phyloP scores from a whole-genome alignment of 2,113 vertebrate genomes.

The Calidris pygmaea region DNA sequence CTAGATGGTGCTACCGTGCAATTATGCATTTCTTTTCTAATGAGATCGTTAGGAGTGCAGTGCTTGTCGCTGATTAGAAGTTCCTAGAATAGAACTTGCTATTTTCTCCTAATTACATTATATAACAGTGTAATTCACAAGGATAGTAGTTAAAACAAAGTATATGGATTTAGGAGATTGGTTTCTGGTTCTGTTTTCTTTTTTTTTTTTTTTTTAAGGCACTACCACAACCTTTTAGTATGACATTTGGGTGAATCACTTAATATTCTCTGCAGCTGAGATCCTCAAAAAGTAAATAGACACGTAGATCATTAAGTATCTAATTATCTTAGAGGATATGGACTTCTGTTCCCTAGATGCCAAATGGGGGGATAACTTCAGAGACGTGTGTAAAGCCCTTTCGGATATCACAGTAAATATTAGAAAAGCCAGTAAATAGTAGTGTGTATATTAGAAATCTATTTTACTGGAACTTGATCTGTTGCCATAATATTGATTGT shows the following conservation, averaged over 20 bases:
- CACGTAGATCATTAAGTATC: constrained; percentile 69
- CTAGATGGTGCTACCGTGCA: constrained; percentile 24
- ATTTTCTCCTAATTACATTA: constrained; percentile 71
- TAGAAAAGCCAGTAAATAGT: constrained; percentile 42
- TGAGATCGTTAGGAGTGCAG: constrained; percentile 63
- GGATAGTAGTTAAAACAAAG: constrained; percentile 67
- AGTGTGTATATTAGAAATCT: not conserved
- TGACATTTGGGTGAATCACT: constrained; percentile 55
- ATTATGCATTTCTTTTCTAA: constrained; percentile 68
- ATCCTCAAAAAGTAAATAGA: constrained; percentile 67
- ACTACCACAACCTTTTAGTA: constrained; percentile 38
- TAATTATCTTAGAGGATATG: constrained; percentile 70
- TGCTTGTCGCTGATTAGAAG: constrained; percentile 69
- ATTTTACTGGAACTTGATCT: not conserved
- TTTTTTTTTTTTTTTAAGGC: not conserved
- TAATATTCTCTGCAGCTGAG: constrained; percentile 60
- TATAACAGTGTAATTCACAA: constrained; percentile 66
- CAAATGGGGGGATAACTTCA: constrained; percentile 33
- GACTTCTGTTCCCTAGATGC: constrained; percentile 61
- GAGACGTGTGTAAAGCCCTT: constrained; percentile 23
- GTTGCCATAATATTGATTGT: not conserved
- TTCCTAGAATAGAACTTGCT: constrained; percentile 72
- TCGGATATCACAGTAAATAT: constrained; percentile 28
- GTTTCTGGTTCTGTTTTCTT: constrained; percentile 14
- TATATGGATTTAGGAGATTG: constrained; percentile 66